Evolutionary conservation across 2,797 vertebrate genomes (phyloP).

Genomic region (Eremophila alpestris): DNA sequence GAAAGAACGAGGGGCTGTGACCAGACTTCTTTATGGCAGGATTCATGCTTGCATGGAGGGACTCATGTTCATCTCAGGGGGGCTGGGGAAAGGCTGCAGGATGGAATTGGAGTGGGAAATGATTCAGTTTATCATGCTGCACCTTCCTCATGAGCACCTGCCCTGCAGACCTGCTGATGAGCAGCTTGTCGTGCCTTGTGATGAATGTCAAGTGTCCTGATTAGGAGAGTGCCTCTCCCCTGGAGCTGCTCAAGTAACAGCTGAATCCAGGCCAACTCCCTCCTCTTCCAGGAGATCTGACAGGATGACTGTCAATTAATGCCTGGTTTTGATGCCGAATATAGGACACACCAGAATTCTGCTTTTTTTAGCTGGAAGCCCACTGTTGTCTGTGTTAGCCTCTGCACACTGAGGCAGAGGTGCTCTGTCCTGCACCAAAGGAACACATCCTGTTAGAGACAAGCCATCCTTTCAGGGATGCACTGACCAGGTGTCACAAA

Average conservation of each 20-base stretch:
- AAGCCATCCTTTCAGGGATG: not conserved
- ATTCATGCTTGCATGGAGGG: not conserved
- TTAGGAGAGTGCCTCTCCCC: not conserved
- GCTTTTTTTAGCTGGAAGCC: not conserved
- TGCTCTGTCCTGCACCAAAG: not conserved
- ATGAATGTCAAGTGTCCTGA: not conserved
- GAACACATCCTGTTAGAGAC: not conserved
- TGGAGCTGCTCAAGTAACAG: not conserved
- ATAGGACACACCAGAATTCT: not conserved
- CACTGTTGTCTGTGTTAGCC: not conserved
- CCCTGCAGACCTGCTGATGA: slow-evolving; percentile 14
- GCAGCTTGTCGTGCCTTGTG: not conserved
- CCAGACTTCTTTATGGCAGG: not conserved
- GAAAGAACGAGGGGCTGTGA: not conserved
- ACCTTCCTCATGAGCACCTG: slow-evolving; percentile 1
- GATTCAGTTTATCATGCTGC: not conserved
- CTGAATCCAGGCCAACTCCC: not conserved
- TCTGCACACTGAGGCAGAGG: not conserved
- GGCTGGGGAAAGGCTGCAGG: not conserved
- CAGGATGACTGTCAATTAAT: not conserved
- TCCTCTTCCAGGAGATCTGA: not conserved
- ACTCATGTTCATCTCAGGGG: not conserved
- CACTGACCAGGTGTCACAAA: not conserved
- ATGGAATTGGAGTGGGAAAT: not conserved
- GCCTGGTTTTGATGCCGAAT: not conserved